These are phyloP conservation scores for Blastomussa wellsi DNA, from an alignment of 92 coral and sea anemone genomes.

Conservation along the genomic window DNA sequence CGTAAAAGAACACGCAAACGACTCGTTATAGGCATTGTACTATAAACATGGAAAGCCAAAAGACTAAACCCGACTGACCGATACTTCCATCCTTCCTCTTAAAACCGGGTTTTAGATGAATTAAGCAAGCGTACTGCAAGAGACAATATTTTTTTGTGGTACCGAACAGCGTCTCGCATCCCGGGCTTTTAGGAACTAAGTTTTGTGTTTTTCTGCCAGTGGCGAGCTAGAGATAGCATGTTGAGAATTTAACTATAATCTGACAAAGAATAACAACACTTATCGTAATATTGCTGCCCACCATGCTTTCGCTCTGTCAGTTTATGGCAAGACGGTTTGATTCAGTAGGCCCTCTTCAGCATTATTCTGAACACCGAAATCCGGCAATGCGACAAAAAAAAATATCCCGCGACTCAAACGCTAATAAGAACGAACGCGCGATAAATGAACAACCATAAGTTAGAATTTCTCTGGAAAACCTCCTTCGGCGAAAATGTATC, in stretches of 20 bases:
- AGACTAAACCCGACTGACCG: background rate
- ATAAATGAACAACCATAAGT: background rate
- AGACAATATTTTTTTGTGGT: background rate
- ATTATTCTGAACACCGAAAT: background rate
- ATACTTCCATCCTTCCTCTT: background rate
- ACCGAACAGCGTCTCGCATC: background rate
- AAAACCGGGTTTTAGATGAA: background rate
- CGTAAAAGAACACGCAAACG: conserved; percentile 6
- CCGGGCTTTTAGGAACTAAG: background rate
- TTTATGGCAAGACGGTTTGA: background rate
- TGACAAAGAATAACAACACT: background rate
- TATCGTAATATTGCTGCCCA: background rate
- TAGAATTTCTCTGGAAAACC: background rate
- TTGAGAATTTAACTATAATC: background rate
- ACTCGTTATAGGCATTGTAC: background rate
- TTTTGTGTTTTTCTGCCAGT: background rate
- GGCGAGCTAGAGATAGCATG: background rate
- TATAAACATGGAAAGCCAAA: background rate
- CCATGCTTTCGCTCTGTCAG: background rate
- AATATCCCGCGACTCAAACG: background rate
- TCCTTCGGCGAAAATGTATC: background rate
- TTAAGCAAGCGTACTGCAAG: background rate
- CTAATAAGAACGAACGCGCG: background rate
- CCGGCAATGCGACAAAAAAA: background rate
- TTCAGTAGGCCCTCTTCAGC: background rate